Percentiles rank a stretch among this genome's conserved stretches.
Evolutionary conservation across 1,140 invertebrate species (phyloP).

Genomic region (Paracyclopina nana): DNA sequence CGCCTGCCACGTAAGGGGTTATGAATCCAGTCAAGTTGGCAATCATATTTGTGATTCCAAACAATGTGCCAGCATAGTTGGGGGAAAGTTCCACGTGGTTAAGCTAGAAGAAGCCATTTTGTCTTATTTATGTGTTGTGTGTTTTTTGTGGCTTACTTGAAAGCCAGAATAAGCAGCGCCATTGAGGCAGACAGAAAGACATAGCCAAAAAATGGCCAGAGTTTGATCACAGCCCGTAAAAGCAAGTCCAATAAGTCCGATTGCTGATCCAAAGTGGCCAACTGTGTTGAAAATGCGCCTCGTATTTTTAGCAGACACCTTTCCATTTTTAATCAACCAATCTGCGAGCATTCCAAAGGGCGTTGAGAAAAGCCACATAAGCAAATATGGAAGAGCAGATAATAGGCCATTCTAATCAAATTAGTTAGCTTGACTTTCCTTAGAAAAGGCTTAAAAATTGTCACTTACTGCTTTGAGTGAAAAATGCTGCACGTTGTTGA

Average conservation of each 20-base stretch:
- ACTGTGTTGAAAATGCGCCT: constrained; percentile 19
- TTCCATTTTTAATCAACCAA: neutral
- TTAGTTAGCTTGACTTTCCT: neutral
- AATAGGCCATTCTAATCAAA: constrained; percentile 18
- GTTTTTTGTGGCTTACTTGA: constrained; percentile 18
- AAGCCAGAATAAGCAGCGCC: constrained; percentile 33
- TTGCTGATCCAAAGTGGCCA: constrained; percentile 39
- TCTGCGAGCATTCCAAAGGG: constrained; percentile 18
- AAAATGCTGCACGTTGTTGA: constrained; percentile 23
- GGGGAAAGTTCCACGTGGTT: constrained; percentile 52
- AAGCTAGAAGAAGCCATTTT: constrained; percentile 20
- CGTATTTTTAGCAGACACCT: constrained; percentile 12
- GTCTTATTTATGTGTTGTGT: neutral
- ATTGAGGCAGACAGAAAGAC: constrained; percentile 44
- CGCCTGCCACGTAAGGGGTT: constrained; percentile 32
- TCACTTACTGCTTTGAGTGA: neutral
- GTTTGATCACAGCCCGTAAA: constrained; percentile 50
- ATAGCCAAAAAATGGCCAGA: constrained; percentile 45
- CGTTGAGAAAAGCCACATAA: constrained; percentile 20
- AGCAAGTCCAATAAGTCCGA: constrained; percentile 49
- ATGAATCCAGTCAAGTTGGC: constrained; percentile 26
- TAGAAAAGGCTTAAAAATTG: neutral
- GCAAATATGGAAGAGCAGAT: constrained; percentile 20
- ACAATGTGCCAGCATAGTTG: constrained; percentile 51
- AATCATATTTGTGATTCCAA: constrained; percentile 42